These are phyloP conservation scores for Panurus biarmicus DNA, from an alignment of 2,113 vertebrate genomes.

Conservation along the genomic window DNA sequence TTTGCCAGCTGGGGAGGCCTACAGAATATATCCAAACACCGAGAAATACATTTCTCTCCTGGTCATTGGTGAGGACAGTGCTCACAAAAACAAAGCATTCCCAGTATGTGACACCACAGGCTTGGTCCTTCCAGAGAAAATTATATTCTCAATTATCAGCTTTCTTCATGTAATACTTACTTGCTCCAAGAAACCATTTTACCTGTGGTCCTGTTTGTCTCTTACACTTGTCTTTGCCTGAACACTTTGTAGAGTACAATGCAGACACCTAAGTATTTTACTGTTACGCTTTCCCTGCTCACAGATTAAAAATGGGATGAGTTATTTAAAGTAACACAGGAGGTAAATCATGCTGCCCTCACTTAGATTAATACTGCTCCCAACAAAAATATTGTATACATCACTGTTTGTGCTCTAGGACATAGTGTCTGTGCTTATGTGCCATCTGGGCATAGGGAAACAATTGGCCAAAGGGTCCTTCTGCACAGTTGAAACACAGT, in stretches of 20 bases:
- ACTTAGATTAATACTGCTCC: background rate
- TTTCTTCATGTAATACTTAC: background rate
- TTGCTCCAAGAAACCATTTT: background rate
- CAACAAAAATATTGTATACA: background rate
- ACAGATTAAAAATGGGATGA: background rate
- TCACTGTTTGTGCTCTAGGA: background rate
- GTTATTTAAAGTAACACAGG: background rate
- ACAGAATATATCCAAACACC: background rate
- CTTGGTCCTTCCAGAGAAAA: background rate
- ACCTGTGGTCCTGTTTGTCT: background rate
- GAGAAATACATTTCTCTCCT: background rate
- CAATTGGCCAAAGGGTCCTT: background rate
- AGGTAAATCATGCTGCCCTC: background rate
- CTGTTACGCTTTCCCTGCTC: background rate
- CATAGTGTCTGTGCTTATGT: background rate
- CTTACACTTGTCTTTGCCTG: background rate
- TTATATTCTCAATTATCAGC: background rate
- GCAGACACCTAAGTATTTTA: background rate
- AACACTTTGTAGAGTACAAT: background rate
- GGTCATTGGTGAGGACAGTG: accelerated
- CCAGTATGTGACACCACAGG: background rate
- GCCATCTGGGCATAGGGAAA: background rate
- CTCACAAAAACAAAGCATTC: background rate
- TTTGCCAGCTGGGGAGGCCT: background rate
- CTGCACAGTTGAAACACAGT: background rate